These are phyloP conservation scores for Ceratina australensis DNA, from an alignment of 1,140 invertebrate genomes.

Conservation along the genomic window DNA sequence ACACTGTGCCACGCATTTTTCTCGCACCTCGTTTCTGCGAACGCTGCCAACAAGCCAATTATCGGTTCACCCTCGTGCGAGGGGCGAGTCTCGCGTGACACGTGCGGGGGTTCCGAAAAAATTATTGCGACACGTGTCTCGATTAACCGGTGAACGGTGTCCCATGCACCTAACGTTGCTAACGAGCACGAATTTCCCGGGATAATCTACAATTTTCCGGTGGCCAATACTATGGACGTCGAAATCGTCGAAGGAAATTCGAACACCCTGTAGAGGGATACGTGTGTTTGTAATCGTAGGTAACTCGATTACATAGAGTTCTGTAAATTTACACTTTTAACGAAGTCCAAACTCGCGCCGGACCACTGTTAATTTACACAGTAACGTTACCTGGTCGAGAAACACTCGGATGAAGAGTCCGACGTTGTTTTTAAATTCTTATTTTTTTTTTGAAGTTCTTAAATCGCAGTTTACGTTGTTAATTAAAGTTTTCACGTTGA, in stretches of 20 bases:
- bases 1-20: slow-evolving; percentile 33
- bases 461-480: too few relatives aligned
- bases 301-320: not conserved
- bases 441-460: too few relatives aligned
- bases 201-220: too few relatives aligned
- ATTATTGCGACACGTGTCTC: not conserved
- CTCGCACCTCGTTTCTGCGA: not conserved
- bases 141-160: slow-evolving; percentile 6
- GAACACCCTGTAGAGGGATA: too few relatives aligned
- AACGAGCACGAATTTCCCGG: not conserved
- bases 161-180: not conserved
- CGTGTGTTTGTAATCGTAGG: too few relatives aligned
- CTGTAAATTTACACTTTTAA: slow-evolving; percentile 24
- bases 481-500: too few relatives aligned
- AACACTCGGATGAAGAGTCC: not conserved
- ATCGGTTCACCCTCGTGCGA: slow-evolving; percentile 4
- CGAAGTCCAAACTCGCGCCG: not conserved
- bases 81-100: not conserved
- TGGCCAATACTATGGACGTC: too few relatives aligned
- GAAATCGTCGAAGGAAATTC: too few relatives aligned
- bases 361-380: slow-evolving; percentile 12
- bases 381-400: not conserved
- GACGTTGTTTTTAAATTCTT: not conserved
- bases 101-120: slow-evolving; percentile 12
- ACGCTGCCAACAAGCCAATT: not conserved